Conservation (phyloP, 2,797 vertebrate species). For the Alcedo atthis region DNA sequence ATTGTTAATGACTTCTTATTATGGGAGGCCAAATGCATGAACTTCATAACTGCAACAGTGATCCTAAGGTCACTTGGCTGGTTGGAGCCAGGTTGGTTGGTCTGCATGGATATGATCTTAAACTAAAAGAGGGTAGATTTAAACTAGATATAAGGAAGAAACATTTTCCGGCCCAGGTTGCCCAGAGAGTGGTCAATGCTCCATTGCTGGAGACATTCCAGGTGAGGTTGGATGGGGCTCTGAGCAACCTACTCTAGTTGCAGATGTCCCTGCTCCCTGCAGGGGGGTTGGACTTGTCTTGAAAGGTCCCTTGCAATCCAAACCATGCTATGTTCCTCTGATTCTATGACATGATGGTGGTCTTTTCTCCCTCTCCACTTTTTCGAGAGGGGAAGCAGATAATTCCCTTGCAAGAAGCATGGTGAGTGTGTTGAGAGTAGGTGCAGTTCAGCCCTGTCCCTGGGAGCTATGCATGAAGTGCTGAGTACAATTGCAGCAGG, state of each 20-base stretch:
- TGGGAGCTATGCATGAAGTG: not conserved
- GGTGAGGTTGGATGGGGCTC: not conserved
- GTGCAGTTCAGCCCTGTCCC: not conserved
- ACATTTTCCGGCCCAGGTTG: not conserved
- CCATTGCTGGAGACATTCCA: not conserved
- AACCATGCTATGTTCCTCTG: not conserved
- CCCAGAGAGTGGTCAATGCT: not conserved
- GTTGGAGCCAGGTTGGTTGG: not conserved
- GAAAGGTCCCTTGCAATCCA: not conserved
- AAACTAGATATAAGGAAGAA: not conserved
- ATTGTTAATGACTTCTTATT: constrained; percentile 36
- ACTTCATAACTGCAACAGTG: not conserved
- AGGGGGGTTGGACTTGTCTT: not conserved
- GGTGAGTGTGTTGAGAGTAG: not conserved
- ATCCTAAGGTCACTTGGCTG: not conserved
- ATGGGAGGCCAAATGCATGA: not conserved
- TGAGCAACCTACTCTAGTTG: not conserved
- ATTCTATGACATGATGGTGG: not conserved
- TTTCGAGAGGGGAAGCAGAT: not conserved
- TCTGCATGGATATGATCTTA: not conserved
- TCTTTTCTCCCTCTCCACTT: not conserved
- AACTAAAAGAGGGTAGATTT: not conserved
- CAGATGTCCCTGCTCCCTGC: not conserved
- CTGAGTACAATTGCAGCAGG: not conserved
- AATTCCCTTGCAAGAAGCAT: not conserved